Conservation (phyloP, 2,797 vertebrate genomes). For the Enteromius trimaculatus region DNA sequence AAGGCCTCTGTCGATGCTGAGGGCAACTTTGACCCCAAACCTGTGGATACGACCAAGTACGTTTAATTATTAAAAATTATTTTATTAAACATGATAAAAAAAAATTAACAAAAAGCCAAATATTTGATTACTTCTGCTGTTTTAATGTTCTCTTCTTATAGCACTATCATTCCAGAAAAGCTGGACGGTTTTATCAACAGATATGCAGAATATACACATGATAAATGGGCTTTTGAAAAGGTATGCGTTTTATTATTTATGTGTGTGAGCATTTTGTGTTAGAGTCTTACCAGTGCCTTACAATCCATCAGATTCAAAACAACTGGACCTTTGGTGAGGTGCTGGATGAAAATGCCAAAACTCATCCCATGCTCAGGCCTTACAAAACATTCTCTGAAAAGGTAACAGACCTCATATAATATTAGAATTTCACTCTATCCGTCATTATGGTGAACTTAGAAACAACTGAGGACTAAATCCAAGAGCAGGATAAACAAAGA, state of each 20-base stretch:
- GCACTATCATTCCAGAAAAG: constrained; percentile 93
- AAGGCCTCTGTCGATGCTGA: constrained; percentile 94
- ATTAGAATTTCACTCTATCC: neutral
- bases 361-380: constrained; percentile 91
- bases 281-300: neutral
- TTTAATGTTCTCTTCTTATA: constrained; percentile 57
- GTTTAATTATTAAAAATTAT: neutral
- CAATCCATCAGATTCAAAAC: constrained; percentile 86
- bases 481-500: neutral
- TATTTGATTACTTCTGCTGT: neutral
- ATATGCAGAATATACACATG: constrained; percentile 91
- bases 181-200: constrained; percentile 92
- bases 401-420: constrained; percentile 68
- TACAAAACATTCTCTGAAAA: constrained; percentile 98
- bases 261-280: neutral
- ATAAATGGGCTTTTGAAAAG: constrained; percentile 96
- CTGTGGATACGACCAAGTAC: constrained; percentile 93
- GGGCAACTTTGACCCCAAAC: constrained; percentile 96
- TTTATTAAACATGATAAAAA: neutral
- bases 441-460: neutral
- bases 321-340: constrained; percentile 93
- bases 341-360: constrained; percentile 90
- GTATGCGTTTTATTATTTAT: constrained; percentile 65
- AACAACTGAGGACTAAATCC: neutral
- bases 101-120: neutral